Percentiles rank a stretch among this genome's conserved stretches.
These are phyloP conservation scores for Tribolium castaneum DNA, from an alignment of 1,140 invertebrate genomes.

Conservation along the genomic window DNA sequence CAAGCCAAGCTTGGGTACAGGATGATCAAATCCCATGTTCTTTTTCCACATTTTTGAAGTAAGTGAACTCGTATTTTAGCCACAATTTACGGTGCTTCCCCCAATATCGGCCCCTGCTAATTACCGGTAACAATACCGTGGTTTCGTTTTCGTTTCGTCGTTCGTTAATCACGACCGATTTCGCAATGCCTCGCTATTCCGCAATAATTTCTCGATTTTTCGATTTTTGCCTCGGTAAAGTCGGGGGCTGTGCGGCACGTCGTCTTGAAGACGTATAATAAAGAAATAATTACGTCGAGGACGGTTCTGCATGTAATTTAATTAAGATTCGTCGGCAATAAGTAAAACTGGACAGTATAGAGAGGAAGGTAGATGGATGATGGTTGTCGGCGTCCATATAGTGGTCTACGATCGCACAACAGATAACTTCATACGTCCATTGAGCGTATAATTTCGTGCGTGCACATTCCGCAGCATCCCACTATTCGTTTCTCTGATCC, in stretches of 20 bases:
- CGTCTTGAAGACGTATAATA: slow-evolving; percentile 23
- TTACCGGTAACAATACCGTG: neutral
- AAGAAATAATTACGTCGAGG: slow-evolving; percentile 32
- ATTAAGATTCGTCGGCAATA: slow-evolving; percentile 30
- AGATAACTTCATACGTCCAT: slow-evolving; percentile 36
- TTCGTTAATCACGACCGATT: slow-evolving; percentile 14
- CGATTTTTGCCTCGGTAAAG: neutral
- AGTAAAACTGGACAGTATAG: slow-evolving; percentile 22
- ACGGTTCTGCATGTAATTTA: slow-evolving; percentile 35
- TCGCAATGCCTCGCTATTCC: neutral
- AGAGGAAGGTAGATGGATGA: slow-evolving; percentile 4
- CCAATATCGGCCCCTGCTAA: neutral
- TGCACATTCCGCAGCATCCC: slow-evolving; percentile 45
- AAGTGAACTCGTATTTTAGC: no score
- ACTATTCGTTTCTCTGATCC: slow-evolving; percentile 22
- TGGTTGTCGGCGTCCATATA: slow-evolving; percentile 34
- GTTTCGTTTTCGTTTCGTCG: slow-evolving; percentile 2
- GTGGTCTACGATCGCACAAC: slow-evolving; percentile 17
- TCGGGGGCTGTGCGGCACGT: slow-evolving; percentile 13
- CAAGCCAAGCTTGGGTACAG: no score
- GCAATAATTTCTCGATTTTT: neutral
- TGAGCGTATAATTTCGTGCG: slow-evolving; percentile 44
- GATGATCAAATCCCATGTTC: no score
- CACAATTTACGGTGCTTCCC: no score
- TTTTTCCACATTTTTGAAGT: no score